These are phyloP conservation scores for Lethrus apterus DNA, from an alignment of 1,140 invertebrate species.

Conservation along the genomic window DNA sequence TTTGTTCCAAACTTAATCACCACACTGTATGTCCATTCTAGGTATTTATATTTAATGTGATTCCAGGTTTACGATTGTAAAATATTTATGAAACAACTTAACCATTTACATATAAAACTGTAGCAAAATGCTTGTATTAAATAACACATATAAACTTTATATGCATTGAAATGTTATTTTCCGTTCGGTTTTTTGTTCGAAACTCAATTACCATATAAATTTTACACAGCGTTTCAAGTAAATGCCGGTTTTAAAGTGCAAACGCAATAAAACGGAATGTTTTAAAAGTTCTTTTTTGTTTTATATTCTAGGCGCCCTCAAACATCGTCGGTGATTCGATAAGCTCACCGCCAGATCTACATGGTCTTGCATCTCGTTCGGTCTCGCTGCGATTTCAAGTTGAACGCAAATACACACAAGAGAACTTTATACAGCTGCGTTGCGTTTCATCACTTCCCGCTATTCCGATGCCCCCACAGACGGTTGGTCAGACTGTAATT, in stretches of 20 bases:
- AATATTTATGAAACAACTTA: no score
- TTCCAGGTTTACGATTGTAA: no score
- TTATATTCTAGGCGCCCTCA: slow-evolving; percentile 7
- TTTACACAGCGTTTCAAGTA: slow-evolving; percentile 1
- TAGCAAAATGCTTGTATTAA: no score
- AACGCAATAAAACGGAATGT: slow-evolving; percentile 6
- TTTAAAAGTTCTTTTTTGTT: slow-evolving; percentile 10
- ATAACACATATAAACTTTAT: no score
- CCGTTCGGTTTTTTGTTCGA: no score
- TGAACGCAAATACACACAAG: slow-evolving; percentile 10
- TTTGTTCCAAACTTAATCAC: no score
- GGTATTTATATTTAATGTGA: no score
- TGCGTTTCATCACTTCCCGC: slow-evolving; percentile 2
- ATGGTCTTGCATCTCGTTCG: slow-evolving; percentile 3
- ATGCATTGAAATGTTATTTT: no score
- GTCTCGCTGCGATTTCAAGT: slow-evolving; percentile 9
- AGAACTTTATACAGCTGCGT: slow-evolving; percentile 8
- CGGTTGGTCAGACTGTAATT: neutral
- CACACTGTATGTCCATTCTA: no score
- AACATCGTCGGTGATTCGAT: slow-evolving; percentile 7
- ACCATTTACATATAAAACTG: no score
- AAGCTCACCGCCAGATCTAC: slow-evolving; percentile 1
- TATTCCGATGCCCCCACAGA: neutral
- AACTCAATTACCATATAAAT: slow-evolving; percentile 10
- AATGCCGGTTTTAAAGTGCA: neutral